These are phyloP conservation scores for Chelon labrosus DNA, from an alignment of 2,797 vertebrate species.

Conservation along the genomic window DNA sequence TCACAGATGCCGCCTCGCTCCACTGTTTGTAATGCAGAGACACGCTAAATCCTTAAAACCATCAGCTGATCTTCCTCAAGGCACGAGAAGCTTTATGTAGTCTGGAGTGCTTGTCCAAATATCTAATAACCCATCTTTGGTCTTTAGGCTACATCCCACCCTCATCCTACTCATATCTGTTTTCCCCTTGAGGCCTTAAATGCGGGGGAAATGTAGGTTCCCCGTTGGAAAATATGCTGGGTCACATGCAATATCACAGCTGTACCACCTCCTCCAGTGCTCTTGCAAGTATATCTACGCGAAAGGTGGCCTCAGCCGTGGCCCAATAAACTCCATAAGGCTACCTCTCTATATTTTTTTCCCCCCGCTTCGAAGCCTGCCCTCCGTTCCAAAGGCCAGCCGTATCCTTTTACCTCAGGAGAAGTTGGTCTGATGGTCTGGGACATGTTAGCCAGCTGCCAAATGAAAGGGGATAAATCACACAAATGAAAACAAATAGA, in stretches of 20 bases:
- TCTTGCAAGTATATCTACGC: conserved; percentile 54
- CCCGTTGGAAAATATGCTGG: conserved; percentile 48
- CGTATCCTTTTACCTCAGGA: conserved; percentile 76
- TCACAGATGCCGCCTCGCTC: conserved; percentile 61
- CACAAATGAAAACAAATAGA: conserved; percentile 87
- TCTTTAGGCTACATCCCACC: conserved; percentile 72
- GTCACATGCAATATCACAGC: conserved; percentile 59
- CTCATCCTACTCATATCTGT: conserved; percentile 62
- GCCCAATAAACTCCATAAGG: conserved; percentile 64
- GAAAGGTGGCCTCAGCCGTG: conserved; percentile 75
- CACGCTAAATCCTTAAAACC: conserved; percentile 64
- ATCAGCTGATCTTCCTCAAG: conserved; percentile 65
- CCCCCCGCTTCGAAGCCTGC: conserved; percentile 29
- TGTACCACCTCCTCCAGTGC: conserved; percentile 49
- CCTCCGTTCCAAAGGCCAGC: conserved; percentile 63
- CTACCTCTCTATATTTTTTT: conserved; percentile 46
- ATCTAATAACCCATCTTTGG: conserved; percentile 78
- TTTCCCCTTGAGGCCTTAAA: conserved; percentile 49
- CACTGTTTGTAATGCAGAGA: conserved; percentile 64
- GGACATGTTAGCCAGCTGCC: conserved; percentile 84
- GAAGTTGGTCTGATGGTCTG: conserved; percentile 72
- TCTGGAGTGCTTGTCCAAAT: conserved; percentile 75
- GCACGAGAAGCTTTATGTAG: conserved; percentile 58
- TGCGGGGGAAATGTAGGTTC: conserved; percentile 69
- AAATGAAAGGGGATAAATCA: conserved; percentile 88